phyloP scores from a whole-genome alignment of 2,888 invertebrate genomes.

The Leptinotarsa haldemani region DNA sequence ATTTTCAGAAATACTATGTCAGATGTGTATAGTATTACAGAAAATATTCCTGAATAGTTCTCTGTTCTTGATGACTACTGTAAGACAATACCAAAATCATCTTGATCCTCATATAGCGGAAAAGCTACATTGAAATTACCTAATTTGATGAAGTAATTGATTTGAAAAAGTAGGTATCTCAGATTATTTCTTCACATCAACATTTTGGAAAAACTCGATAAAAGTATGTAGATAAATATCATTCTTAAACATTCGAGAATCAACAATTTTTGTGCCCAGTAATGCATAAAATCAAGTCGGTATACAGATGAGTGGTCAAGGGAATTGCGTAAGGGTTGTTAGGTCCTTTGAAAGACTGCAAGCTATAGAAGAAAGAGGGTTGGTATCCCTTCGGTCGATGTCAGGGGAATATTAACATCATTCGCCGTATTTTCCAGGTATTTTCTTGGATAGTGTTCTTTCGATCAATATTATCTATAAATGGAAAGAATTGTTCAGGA shows the following conservation, averaged over 20 bases:
- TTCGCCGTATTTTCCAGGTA: not conserved
- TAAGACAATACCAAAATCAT: too few species aligned
- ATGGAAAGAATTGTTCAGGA: too few species aligned
- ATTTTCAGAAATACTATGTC: too few species aligned
- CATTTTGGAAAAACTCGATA: not conserved
- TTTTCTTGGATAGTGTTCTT: not conserved
- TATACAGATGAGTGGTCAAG: slow-evolving; percentile 34
- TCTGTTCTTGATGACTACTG: too few species aligned
- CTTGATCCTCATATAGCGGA: too few species aligned
- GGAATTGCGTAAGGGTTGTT: slow-evolving; percentile 31
- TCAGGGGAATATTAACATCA: slow-evolving; percentile 13
- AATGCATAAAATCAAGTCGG: slow-evolving; percentile 35
- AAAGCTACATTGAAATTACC: too few species aligned
- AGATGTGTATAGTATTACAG: too few species aligned
- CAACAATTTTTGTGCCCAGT: slow-evolving; percentile 10
- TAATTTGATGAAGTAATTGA: too few species aligned
- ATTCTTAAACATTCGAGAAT: not conserved
- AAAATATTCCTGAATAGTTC: too few species aligned
- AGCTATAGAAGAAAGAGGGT: slow-evolving; percentile 27
- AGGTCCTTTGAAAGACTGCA: slow-evolving; percentile 29
- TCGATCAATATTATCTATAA: too few species aligned
- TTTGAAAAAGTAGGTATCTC: too few species aligned
- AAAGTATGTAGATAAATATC: not conserved
- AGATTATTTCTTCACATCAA: too few species aligned
- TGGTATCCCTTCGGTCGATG: slow-evolving; percentile 29